phyloP scores from a whole-genome alignment of 2,797 vertebrate genomes.

The Bradypodion pumilum region DNA sequence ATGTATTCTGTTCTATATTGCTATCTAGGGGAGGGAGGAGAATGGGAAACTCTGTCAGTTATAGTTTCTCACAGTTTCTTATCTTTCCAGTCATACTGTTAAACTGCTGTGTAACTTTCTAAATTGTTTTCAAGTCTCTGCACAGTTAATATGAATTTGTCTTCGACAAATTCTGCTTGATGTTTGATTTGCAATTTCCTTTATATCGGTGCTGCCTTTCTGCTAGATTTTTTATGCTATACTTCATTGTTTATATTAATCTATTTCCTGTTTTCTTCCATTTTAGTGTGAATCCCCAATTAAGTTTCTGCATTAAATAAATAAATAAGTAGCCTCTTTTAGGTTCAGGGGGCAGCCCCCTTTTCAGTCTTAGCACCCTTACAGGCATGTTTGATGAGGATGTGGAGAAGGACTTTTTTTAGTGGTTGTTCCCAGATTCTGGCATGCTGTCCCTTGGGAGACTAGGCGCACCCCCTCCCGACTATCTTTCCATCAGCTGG shows the following conservation, averaged over 20 bases:
- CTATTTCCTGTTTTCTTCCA: not conserved
- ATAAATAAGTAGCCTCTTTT: too few species aligned
- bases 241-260: not conserved
- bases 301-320: too few species aligned
- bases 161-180: not conserved
- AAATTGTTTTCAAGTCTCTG: not conserved
- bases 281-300: not conserved
- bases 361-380: too few species aligned
- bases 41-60: not conserved
- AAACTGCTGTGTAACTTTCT: too few species aligned
- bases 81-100: not conserved
- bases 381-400: too few species aligned
- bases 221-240: not conserved
- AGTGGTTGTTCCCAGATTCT: too few species aligned
- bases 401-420: too few species aligned
- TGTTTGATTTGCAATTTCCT: not conserved
- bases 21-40: not conserved
- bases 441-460: too few species aligned
- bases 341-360: too few species aligned
- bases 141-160: not conserved
- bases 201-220: not conserved
- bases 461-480: too few species aligned
- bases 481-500: too few species aligned
- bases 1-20: not conserved
- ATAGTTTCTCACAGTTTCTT: not conserved